phyloP scores from a whole-genome alignment of 2,888 invertebrate species.

The Tromatobia lineatoria region DNA sequence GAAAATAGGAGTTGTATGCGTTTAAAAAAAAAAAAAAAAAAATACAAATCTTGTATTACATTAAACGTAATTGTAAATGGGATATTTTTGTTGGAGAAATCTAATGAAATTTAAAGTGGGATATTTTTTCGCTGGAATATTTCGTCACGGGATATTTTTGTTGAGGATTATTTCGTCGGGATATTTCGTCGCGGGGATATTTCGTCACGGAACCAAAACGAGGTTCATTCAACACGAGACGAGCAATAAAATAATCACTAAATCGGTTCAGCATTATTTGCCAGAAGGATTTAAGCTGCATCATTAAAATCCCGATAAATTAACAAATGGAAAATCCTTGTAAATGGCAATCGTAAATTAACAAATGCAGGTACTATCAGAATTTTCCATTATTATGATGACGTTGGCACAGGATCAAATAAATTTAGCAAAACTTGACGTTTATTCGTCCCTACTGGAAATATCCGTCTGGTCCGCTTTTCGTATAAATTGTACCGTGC shows the following conservation, averaged over 20 bases:
- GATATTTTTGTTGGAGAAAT: too few species aligned
- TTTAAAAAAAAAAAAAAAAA: too few species aligned
- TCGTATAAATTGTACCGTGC: conserved; percentile 9
- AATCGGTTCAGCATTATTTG: neutral
- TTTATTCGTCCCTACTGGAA: conserved; percentile 14
- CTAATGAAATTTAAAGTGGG: too few species aligned
- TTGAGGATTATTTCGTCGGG: too few species aligned
- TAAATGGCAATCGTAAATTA: neutral
- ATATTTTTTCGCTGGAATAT: too few species aligned
- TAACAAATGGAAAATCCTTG: conserved; percentile 13
- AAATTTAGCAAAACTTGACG: neutral
- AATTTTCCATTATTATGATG: neutral
- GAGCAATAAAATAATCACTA: conserved; percentile 21
- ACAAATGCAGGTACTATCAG: neutral
- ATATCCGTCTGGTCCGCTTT: conserved; percentile 18
- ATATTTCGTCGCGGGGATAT: too few species aligned
- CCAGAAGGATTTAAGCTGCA: neutral
- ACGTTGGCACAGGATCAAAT: conserved; percentile 5
- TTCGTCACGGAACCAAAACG: too few species aligned
- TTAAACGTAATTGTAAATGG: too few species aligned
- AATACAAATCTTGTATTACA: too few species aligned
- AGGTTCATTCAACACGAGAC: conserved; percentile 9
- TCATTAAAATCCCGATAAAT: conserved; percentile 13
- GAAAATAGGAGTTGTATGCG: too few species aligned
- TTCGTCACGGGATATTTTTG: neutral